Conservation (phyloP, 1,140 invertebrate species). For the Diuraphis noxia region DNA sequence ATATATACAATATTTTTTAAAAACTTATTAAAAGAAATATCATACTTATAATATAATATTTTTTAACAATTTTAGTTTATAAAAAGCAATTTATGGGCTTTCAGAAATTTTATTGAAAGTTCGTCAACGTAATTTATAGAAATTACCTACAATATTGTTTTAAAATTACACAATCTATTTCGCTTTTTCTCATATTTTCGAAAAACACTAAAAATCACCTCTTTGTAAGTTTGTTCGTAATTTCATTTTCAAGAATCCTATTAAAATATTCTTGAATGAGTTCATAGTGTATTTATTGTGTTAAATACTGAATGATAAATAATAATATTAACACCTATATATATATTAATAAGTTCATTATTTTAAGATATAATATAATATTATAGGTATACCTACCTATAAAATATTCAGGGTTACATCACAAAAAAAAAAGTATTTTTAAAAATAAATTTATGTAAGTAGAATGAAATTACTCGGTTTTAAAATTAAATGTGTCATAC, state of each 20-base stretch:
- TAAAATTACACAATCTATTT: not conserved
- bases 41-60: too few species aligned
- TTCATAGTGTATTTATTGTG: too few species aligned
- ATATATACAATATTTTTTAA: not conserved
- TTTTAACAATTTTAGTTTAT: not conserved
- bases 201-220: not conserved
- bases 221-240: not conserved
- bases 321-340: too few species aligned
- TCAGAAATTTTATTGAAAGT: not conserved
- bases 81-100: not conserved
- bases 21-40: not conserved
- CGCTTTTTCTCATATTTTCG: not conserved
- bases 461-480: not conserved
- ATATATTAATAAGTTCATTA: too few species aligned
- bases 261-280: not conserved
- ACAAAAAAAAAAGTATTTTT: not conserved
- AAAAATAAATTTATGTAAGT: not conserved
- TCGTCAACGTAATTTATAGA: not conserved
- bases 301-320: too few species aligned
- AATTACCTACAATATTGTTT: not conserved
- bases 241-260: not conserved
- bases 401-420: not conserved
- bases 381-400: not conserved
- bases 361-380: not conserved
- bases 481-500: not conserved